A percentile compares a stretch with the other conserved stretches of the same genome.
These are phyloP conservation scores for Drosophila guanche DNA, from an alignment of 1,140 invertebrate genomes.

Conservation along the genomic window DNA sequence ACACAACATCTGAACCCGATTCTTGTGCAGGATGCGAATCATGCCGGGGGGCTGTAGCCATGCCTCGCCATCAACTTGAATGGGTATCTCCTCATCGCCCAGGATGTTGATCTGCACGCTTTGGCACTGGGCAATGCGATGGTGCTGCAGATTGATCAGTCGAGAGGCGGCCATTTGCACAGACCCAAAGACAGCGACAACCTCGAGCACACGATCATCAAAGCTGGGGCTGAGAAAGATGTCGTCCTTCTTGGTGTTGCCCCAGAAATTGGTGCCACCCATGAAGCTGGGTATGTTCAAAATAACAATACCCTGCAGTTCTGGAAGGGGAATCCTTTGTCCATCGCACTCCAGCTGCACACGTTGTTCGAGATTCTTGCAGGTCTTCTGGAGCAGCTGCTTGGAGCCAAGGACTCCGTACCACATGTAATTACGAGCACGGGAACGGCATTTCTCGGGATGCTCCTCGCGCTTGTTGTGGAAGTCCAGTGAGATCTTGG, in stretches of 20 bases:
- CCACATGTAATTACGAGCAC: conserved; percentile 99
- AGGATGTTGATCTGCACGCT: conserved; percentile 97
- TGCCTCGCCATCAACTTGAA: conserved; percentile 98
- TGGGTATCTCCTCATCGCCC: conserved; percentile 94
- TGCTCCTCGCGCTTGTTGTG: conserved; percentile 99
- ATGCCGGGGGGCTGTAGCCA: conserved; percentile 99
- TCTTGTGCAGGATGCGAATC: conserved; percentile 97
- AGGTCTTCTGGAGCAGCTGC: conserved; percentile 95
- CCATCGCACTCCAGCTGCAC: conserved; percentile 97
- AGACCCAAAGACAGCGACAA: conserved; percentile 97
- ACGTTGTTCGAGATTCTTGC: conserved; percentile 97
- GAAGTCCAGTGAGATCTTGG: conserved; percentile 98
- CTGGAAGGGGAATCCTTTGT: conserved; percentile 94
- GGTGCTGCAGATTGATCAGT: conserved; percentile 97
- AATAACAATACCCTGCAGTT: conserved; percentile 97
- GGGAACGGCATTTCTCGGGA: conserved; percentile 97
- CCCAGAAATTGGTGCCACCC: conserved; percentile 99
- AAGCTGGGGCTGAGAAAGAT: conserved; percentile 94
- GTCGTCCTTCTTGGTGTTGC: conserved; percentile 94
- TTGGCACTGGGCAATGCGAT: conserved; percentile 98
- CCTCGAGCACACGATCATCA: conserved; percentile 96
- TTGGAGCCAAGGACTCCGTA: conserved; percentile 97
- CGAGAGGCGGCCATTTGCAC: conserved; percentile 98
- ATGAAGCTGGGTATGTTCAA: conserved; percentile 99
- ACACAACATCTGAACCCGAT: conserved; percentile 97